These are phyloP conservation scores for Ruditapes philippinarum DNA, from an alignment of 1,140 invertebrate genomes.

Conservation along the genomic window DNA sequence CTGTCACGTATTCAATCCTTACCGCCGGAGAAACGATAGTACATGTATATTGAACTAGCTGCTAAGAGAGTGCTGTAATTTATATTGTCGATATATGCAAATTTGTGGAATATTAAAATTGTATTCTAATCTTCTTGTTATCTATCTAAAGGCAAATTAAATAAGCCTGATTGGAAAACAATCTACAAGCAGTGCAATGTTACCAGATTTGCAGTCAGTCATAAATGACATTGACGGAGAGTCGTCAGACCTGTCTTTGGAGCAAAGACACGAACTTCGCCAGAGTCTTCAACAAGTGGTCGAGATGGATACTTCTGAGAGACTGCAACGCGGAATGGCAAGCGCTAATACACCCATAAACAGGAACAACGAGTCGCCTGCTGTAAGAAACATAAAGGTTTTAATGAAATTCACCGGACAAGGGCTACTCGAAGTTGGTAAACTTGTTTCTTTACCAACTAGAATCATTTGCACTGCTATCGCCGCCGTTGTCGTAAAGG, in stretches of 20 bases:
- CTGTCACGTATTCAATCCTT: no score
- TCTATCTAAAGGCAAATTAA: no score
- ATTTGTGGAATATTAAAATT: no score
- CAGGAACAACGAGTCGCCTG: neutral
- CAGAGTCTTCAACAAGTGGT: neutral
- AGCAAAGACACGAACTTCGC: neutral
- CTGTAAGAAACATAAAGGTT: neutral
- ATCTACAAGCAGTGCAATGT: no score
- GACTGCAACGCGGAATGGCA: neutral
- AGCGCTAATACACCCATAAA: neutral
- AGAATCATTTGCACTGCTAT: neutral
- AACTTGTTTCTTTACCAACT: neutral
- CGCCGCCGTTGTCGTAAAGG: neutral
- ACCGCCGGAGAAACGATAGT: no score
- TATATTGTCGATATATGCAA: no score
- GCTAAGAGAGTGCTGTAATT: no score
- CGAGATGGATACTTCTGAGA: neutral
- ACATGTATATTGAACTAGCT: no score
- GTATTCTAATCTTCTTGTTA: no score
- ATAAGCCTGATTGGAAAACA: no score
- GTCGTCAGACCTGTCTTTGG: neutral
- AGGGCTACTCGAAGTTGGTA: neutral
- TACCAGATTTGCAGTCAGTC: neutral
- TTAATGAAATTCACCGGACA: neutral
- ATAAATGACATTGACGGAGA: neutral